Evolutionary conservation across 2,797 vertebrate genomes (phyloP).

Genomic region (Neosilurus hyrtlii): DNA sequence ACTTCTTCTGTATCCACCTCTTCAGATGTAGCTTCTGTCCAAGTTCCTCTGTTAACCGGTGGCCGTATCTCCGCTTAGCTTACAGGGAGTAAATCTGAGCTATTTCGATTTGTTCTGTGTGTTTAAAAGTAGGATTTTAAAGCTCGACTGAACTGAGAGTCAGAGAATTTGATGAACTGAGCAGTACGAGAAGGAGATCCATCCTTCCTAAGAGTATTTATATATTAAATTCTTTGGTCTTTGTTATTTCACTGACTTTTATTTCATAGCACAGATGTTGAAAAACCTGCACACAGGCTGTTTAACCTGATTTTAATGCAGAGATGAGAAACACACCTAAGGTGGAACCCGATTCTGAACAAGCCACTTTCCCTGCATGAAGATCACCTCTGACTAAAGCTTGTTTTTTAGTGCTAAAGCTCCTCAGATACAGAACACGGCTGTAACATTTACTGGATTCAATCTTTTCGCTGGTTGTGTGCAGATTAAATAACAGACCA

Average conservation of each 20-base stretch:
- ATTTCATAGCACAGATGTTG: too few species aligned
- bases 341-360: neutral
- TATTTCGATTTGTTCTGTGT: neutral
- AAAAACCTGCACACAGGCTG: neutral
- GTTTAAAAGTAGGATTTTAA: neutral
- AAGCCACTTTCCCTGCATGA: neutral
- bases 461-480: too few species aligned
- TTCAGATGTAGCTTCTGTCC: constrained; percentile 1
- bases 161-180: neutral
- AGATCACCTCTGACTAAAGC: neutral
- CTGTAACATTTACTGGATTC: neutral
- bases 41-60: constrained; percentile 11
- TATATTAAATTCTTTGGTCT: neutral
- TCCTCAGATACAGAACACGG: too few species aligned
- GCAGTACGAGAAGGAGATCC: neutral
- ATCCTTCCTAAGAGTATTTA: neutral
- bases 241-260: too few species aligned
- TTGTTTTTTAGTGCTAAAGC: neutral
- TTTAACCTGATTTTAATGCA: neutral
- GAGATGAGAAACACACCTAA: neutral
- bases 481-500: constrained; percentile 7
- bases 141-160: neutral
- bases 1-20: constrained; percentile 31
- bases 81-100: constrained; percentile 8
- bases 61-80: constrained; percentile 3